phyloP scores from a whole-genome alignment of 2,797 vertebrate species.

The Notamacropus eugenii region DNA sequence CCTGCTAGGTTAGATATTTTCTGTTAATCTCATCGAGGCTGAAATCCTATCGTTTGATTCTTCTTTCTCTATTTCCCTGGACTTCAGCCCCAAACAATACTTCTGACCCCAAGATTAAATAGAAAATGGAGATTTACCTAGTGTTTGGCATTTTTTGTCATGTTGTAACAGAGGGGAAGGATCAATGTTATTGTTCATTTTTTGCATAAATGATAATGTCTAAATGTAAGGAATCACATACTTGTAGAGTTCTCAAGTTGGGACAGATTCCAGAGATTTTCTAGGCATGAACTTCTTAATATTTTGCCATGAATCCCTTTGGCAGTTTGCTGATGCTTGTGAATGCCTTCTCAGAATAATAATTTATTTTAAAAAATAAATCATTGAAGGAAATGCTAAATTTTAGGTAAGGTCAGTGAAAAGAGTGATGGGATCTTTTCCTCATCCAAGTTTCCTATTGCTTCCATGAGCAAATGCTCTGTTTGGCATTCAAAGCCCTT shows the following conservation, averaged over 20 bases:
- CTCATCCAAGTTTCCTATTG: background rate
- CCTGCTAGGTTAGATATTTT: conserved; percentile 45
- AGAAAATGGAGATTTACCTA: background rate
- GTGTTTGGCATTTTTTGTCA: background rate
- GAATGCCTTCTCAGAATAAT: background rate
- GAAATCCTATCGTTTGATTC: background rate
- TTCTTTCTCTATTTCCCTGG: background rate
- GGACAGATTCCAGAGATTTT: background rate
- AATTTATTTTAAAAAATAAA: background rate
- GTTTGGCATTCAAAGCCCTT: background rate
- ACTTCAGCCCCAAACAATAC: background rate
- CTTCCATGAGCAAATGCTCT: background rate
- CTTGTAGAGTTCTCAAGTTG: background rate
- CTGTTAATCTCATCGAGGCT: conserved; percentile 7
- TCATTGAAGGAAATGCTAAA: background rate
- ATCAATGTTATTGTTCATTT: background rate
- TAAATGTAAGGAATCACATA: background rate
- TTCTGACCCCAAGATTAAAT: background rate
- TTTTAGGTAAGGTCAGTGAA: background rate
- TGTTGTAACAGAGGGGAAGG: background rate
- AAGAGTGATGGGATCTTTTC: background rate
- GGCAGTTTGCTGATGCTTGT: background rate
- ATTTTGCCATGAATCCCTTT: background rate
- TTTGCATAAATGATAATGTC: background rate
- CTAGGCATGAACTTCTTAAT: background rate